Base-by-base conservation (phyloP, 2,797 vertebrate species). In the Sebastes taczanowskii region DNA sequence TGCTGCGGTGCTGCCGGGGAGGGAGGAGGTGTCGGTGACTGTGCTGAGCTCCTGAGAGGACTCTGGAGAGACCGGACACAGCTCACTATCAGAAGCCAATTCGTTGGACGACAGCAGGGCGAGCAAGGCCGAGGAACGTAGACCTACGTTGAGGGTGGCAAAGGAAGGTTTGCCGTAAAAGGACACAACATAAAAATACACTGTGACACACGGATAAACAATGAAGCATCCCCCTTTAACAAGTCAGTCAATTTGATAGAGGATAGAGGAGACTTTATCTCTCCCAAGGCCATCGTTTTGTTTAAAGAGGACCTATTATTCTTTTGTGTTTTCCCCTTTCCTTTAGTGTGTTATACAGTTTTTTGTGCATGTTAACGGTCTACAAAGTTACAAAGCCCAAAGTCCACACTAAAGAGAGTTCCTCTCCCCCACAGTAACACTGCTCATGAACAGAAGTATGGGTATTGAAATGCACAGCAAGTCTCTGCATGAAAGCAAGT, bases 51-150 rank as follows among this genome's bases (percentile, higher is more conserved):
- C 95, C 90, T 95, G 96, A 64, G 93, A 94, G 22, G 93, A 95
- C 80, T 91, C 94, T 0, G 91, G 81, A 73, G 90, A 94, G 29
- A 60, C 89, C 30, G 95, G 82, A 70, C 91, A 86, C 61, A 86
- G 62, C 75, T 94, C 95, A 0, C 94, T 95, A 82, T 97, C 96
- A 0, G 95, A 92, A 22, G 91, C 78, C 0, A 96, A 95, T 38
- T 97, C 97, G 49, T 94, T 96, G 81, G 97, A 96, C 34, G 97
- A 96, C 84, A 99, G 94, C 89, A 99, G 85, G 61, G 95, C 96
- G 18, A 99, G 96, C 85, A 99, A 94, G 70, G 97, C 96, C 9
- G 95, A 96, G 22, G 97, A 96, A 72, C 97, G 97, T 20, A 98
- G 94, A 90, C 96, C 98, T 99, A 25, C 1, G 23, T 0, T 13